Evolutionary conservation across 2,797 vertebrate species (phyloP).

Genomic region (Florisuga fusca): DNA sequence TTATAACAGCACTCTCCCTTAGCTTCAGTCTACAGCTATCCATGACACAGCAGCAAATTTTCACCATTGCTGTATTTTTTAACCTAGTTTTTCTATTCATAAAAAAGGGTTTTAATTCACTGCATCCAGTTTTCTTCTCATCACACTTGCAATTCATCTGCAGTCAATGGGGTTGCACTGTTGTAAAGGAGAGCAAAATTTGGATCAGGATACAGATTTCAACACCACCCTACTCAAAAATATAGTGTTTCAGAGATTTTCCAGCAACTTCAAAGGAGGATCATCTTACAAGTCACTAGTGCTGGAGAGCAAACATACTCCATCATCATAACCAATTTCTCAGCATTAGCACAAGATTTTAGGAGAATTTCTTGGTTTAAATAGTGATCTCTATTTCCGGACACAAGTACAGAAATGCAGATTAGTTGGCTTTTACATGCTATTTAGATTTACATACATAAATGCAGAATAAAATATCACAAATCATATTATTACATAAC

Average conservation of each 20-base stretch:
- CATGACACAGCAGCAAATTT: background rate
- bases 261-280: slow-evolving; percentile 18
- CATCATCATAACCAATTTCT: slow-evolving; percentile 32
- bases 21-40: background rate
- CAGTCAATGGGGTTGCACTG: background rate
- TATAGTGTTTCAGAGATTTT: slow-evolving; percentile 59
- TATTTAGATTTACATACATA: background rate
- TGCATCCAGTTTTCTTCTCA: background rate
- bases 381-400: background rate
- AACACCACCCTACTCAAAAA: slow-evolving; percentile 47
- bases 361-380: slow-evolving; percentile 11
- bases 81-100: background rate
- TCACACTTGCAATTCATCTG: background rate
- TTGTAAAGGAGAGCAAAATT: slow-evolving; percentile 29
- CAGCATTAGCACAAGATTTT: slow-evolving; percentile 26
- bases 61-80: background rate
- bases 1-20: background rate
- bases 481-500: background rate
- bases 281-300: slow-evolving; percentile 40
- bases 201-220: slow-evolving; percentile 60
- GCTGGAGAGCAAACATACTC: slow-evolving; percentile 29
- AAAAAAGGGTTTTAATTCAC: background rate
- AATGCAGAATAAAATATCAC: background rate
- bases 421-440: background rate
- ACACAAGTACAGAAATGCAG: background rate